Evolutionary conservation across 2,113 vertebrate genomes (phyloP), one percentile per base, ranked within the genome.

Genomic region (Melanerpes aurifrons): DNA sequence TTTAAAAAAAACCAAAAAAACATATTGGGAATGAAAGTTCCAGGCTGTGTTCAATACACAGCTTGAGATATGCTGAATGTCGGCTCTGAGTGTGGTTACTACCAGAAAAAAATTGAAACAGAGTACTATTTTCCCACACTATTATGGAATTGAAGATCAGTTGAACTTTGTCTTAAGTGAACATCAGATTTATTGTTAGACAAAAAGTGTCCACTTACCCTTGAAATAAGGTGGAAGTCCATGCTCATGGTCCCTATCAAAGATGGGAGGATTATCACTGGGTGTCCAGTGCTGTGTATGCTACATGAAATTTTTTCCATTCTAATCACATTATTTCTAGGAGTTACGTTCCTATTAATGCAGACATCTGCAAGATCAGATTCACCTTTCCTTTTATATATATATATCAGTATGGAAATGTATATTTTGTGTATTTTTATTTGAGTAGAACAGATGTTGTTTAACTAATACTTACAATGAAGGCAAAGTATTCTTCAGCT

Each of bases 251-350:
- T 19, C 4, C 24, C 54, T 11, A 45, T 53, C 26, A 35, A 71
- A 31, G 53, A 20, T 1, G 1, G 24, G 59, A 19, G 50, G 17
- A 86, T 9, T 7, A 12, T 5, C 19, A 48, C 31, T 18, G 56
- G 12, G 14, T 12, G 2, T 72, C 18, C 3, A 25, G 3, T 24
- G 57, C 43, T 67, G 12, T 0, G 0, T 26, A 2, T 31, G 9
- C 18, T 17, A 0, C 18, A 29, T 10, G n/a, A 24, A 25, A 24
- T 47, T 90, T 66, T 7, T 82, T 72, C 8, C 7, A 9, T 31
- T 82, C 22, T 1, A 26, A 48, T 2, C 37, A 24, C 56, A 43
- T 31, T 62, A 58, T 61, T 50, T 79, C 6, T 21, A 28, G 3
- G 7, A 73, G 6, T 56, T 8, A 19, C 32, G 40, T 7, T 63